Percentiles rank a stretch among this genome's conserved stretches.
These are phyloP conservation scores for Baryphthengus martii DNA, from an alignment of 2,113 vertebrate genomes.

Conservation along the genomic window DNA sequence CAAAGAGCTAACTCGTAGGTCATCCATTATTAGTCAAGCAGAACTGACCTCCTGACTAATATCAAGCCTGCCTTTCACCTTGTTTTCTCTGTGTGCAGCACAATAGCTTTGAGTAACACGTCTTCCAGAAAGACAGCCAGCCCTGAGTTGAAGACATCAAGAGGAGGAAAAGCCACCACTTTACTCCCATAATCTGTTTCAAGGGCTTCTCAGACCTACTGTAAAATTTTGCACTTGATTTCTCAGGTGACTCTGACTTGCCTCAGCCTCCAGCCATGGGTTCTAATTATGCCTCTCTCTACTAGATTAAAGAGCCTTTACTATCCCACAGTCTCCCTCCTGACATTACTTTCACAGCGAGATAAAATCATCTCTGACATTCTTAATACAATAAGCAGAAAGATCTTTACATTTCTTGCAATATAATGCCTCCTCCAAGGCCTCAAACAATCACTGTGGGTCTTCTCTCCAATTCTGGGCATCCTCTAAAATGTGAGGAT, in stretches of 20 bases:
- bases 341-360: slow-evolving; percentile 14
- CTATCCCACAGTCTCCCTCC: not conserved
- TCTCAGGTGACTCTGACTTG: slow-evolving; percentile 11
- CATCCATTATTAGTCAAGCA: not conserved
- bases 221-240: not conserved
- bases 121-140: not conserved
- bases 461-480: not conserved
- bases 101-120: not conserved
- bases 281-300: slow-evolving; percentile 39
- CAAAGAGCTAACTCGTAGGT: not conserved
- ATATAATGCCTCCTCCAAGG: not conserved
- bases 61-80: not conserved
- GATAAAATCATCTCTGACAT: slow-evolving; percentile 38
- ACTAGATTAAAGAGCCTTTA: slow-evolving; percentile 34
- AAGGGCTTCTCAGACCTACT: not conserved
- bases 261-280: slow-evolving; percentile 30
- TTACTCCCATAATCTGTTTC: not conserved
- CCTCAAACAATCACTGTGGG: not conserved
- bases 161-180: not conserved
- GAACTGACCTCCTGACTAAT: not conserved
- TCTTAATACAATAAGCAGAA: slow-evolving; percentile 10
- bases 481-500: not conserved
- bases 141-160: not conserved
- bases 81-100: not conserved
- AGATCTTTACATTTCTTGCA: not conserved